Conservation (phyloP, 2,113 vertebrate species). For the Thinocorus orbignyianus region DNA sequence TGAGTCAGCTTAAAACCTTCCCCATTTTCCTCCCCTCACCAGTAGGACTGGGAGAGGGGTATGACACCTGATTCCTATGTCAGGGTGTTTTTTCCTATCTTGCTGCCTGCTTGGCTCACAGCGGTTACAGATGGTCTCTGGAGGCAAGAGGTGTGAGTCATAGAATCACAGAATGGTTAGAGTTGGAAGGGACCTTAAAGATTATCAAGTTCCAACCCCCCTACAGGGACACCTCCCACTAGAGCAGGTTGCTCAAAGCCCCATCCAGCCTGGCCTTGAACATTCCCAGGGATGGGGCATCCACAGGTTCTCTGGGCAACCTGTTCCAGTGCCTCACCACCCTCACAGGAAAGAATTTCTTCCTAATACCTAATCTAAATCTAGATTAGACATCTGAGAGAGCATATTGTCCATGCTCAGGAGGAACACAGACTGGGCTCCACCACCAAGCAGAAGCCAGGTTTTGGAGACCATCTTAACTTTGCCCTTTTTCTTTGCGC, state of each 20-base stretch:
- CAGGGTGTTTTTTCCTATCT: neutral
- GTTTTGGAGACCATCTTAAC: neutral
- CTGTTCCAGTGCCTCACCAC: neutral
- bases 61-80: too few species aligned
- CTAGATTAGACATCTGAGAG: neutral
- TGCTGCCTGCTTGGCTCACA: too few species aligned
- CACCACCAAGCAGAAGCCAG: accelerated
- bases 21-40: neutral
- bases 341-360: neutral
- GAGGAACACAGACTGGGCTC: neutral
- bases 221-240: neutral
- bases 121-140: neutral
- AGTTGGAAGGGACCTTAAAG: neutral
- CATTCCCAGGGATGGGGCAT: neutral
- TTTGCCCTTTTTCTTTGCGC: neutral
- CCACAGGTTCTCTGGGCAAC: neutral
- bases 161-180: neutral
- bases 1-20: accelerated
- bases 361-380: neutral
- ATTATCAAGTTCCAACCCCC: neutral
- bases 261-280: neutral
- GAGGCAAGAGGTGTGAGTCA: too few species aligned
- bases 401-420: too few species aligned
- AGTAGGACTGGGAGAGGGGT: neutral
- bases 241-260: neutral